Percentiles rank a stretch among this genome's conserved stretches.
phyloP scores from a whole-genome alignment of 2,113 vertebrate species.

The Formicarius rufipectus region DNA sequence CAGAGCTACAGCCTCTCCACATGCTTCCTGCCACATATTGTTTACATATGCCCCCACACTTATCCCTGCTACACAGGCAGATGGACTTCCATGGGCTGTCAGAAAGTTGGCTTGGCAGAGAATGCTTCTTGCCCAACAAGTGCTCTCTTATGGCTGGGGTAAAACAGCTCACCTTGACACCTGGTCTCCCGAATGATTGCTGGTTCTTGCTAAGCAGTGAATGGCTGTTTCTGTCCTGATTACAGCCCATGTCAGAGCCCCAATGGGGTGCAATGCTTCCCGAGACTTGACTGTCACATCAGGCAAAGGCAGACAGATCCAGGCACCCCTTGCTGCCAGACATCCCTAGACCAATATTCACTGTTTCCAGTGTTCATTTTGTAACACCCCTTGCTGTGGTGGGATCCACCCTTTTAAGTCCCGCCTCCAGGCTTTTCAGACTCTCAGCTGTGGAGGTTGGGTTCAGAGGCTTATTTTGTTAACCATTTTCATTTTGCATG shows the following conservation, averaged over 20 bases:
- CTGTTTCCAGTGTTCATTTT: neutral
- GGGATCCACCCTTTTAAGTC: neutral
- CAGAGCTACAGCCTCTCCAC: neutral
- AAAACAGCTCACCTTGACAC: neutral
- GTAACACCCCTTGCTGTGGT: neutral
- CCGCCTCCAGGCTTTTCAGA: neutral
- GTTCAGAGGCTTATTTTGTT: neutral
- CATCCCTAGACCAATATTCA: neutral
- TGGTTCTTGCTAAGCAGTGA: neutral
- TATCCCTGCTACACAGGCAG: neutral
- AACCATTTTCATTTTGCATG: neutral
- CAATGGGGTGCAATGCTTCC: neutral
- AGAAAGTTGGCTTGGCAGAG: neutral
- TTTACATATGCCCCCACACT: neutral
- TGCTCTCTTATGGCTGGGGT: neutral
- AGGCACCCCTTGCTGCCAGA: neutral
- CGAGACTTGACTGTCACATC: fast-evolving
- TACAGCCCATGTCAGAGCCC: neutral
- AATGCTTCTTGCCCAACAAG: neutral
- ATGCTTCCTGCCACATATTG: neutral
- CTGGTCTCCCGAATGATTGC: neutral
- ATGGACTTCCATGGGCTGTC: neutral
- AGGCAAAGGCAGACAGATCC: neutral
- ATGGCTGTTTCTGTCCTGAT: neutral
- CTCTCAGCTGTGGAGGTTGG: neutral